Base-by-base conservation (phyloP, 2,888 invertebrate species). In the Hyposoter didymator region DNA sequence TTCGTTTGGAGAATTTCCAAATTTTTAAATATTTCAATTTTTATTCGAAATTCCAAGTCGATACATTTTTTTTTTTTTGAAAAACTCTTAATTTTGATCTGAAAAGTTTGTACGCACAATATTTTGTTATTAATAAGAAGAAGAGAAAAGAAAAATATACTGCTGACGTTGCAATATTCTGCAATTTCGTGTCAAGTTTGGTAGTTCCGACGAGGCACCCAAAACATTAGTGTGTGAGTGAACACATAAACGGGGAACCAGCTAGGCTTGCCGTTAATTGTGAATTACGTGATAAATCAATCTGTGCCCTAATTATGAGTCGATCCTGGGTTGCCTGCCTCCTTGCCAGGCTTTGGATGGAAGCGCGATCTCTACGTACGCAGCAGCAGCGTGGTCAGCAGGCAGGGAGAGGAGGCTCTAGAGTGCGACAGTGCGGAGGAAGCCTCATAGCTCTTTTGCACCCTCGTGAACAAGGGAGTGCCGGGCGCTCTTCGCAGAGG, bases 211-310 rank as follows among this genome's bases (percentile, higher is more conserved):
- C 14, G 69, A 69, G 47, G 32, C 28, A 47, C 28, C n/a, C 32
- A 45, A 45, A 67, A 67, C 28, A 59, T 28, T 28, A 43, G 62
- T 43, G 73, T n/a, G 39, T 45, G 35, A 35, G 35, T 55, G 55
- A 28, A 28, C 4, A 59, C n/a, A 28, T 28, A 28, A 28, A 28
- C 28, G 28, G 28, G 28, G 59, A 59, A 59, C 4, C 74, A 81
- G 55, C 55, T 19, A 72, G 69, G 80, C 49, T 55, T 74, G 73
- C 73, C 88, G 88, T 87, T 91, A 89, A 91, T 91, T 89, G 90
- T 91, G 90, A 90, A 92, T 92, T 89, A 90, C 82, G 86, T 82
- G 89, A 88, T 91, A 91, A 91, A 92, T 92, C 91, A 90, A 90
- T 91, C 88, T 87, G 85, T 85, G 86, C 67, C 84, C 87, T 89